These are phyloP conservation scores for Acipenser oxyrinchus DNA, from an alignment of 2,797 vertebrate genomes.

Conservation along the genomic window DNA sequence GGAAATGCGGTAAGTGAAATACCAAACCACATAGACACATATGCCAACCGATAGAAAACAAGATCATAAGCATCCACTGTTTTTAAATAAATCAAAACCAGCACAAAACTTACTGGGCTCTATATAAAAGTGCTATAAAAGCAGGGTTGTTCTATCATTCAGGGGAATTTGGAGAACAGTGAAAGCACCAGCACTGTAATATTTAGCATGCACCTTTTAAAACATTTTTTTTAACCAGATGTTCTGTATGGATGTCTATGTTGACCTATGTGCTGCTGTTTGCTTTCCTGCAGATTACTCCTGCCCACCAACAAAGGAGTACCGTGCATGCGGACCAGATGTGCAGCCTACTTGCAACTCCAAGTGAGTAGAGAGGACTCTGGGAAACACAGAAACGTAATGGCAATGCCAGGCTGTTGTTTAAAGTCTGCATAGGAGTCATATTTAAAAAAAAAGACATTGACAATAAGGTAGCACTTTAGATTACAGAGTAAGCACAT, in stretches of 20 bases:
- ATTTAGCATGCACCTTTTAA: neutral
- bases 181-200: neutral
- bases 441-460: neutral
- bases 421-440: neutral
- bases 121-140: neutral
- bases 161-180: neutral
- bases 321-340: conserved; percentile 48
- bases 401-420: neutral
- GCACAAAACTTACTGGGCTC: no score
- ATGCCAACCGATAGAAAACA: no score
- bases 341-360: conserved; percentile 38
- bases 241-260: neutral
- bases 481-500: no score
- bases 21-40: neutral
- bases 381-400: neutral
- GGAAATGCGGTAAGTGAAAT: conserved; percentile 48
- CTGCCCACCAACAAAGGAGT: conserved; percentile 43
- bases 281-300: conserved; percentile 34
- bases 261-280: neutral
- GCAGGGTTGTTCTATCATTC: neutral
- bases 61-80: no score
- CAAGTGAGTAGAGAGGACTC: conserved; percentile 31
- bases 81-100: no score
- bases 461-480: neutral
- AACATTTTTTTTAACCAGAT: neutral